Conservation (phyloP, 2,113 vertebrate genomes). For the Camelus bactrianus region DNA sequence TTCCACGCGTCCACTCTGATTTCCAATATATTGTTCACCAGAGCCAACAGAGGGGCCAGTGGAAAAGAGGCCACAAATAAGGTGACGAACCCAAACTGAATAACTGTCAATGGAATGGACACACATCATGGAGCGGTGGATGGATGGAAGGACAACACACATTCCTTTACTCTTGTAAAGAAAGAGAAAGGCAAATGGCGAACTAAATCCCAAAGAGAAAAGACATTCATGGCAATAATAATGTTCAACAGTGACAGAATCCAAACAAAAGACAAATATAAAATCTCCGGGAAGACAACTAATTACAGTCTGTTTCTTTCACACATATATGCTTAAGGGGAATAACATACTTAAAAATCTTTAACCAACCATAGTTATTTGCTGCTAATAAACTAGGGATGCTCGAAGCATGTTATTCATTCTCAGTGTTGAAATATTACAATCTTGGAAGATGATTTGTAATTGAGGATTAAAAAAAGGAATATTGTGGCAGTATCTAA, state of each 20-base stretch:
- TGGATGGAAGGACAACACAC: background rate
- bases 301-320: background rate
- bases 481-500: background rate
- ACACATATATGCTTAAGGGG: background rate
- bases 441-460: background rate
- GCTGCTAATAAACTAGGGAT: background rate
- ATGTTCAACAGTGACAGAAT: background rate
- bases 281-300: background rate
- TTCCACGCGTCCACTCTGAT: conserved; percentile 97
- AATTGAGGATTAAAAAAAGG: background rate
- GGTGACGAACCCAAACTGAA: conserved; percentile 98
- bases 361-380: background rate
- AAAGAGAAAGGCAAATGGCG: conserved; percentile 14
- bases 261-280: conserved; percentile 56
- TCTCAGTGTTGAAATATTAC: background rate
- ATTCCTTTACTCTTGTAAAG: background rate
- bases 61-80: conserved; percentile 97
- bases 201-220: conserved; percentile 37
- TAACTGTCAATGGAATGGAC: conserved; percentile 89
- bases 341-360: background rate
- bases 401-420: background rate
- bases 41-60: conserved; percentile 95
- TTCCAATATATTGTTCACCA: conserved; percentile 96
- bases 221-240: background rate
- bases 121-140: conserved; percentile 17